Percentiles rank a stretch among this genome's conserved stretches.
phyloP scores from a whole-genome alignment of 2,888 invertebrate species.

The Acrobasis suavella region DNA sequence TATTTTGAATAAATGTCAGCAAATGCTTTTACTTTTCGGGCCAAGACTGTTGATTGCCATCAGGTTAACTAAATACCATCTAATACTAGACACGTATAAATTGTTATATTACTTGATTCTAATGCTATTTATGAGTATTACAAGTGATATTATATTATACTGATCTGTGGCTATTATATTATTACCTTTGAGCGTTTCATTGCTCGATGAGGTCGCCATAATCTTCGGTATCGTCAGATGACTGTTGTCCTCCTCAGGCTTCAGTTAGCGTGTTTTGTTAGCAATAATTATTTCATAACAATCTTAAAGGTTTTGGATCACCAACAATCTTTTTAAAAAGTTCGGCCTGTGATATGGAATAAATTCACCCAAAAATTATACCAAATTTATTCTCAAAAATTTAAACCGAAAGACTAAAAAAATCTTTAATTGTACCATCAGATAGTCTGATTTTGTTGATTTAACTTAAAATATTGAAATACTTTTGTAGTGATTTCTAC shows the following conservation, averaged over 20 bases:
- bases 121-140: too few relatives aligned
- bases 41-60: not conserved
- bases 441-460: too few relatives aligned
- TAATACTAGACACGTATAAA: not conserved
- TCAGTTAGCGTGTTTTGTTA: conserved; percentile 49
- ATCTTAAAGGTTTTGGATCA: not conserved
- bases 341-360: too few relatives aligned
- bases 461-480: too few relatives aligned
- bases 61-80: not conserved
- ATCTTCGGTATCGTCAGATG: conserved; percentile 88
- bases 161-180: not conserved
- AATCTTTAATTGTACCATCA: too few relatives aligned
- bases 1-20: not conserved
- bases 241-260: conserved; percentile 82
- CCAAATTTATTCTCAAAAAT: too few relatives aligned
- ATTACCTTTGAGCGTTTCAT: conserved; percentile 89
- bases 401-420: too few relatives aligned
- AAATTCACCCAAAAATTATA: too few relatives aligned
- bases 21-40: not conserved
- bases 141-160: too few relatives aligned
- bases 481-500: too few relatives aligned
- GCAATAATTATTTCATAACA: conserved; percentile 9
- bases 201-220: conserved; percentile 87
- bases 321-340: too few relatives aligned
- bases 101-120: not conserved